Evolutionary conservation across 2,113 vertebrate genomes (phyloP), one percentile per base, ranked within the genome.

Genomic region (Sphaerodactylus townsendi): DNA sequence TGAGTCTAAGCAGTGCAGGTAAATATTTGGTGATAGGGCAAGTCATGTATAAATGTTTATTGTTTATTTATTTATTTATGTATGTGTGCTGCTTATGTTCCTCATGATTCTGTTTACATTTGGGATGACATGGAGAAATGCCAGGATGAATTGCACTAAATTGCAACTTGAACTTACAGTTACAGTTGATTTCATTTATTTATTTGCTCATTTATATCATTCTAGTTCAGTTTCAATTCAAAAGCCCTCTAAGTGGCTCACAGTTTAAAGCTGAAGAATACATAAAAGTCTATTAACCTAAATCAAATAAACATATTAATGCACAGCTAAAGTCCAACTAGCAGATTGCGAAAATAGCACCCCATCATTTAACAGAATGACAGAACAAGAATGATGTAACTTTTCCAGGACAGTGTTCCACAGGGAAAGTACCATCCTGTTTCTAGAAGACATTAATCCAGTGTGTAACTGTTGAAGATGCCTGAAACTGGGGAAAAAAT

Each of bases 11-110:
- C 19, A 84, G 75, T 88, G 79, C n/a, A 44, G 79, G 87, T 74
- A 86, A 66, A 88, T 88, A 15, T 82, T 44, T 87, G 80, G 73
- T 91, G 90, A 88, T 28, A 66, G 13, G 59, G 37, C 11, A 35
- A 70, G 66, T 35, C 25, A 62, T 4, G 8, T 37, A 28, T 11
- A 5, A 25, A 28, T 30, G 53, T 44, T 78, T 17, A 78, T 64
- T 28, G 62, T 25, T 21, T 44, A 5, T 44, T 44, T 44, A 23
- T 39, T n/a, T n/a, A n/a, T 17, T 44, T 25, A 14, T 25, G 10
- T 33, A 23, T 39, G 59, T 21, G 62, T n/a, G 35, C 6, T 30
- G 13, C 59, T 62, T 62, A 6, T 56, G 53, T 62, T 28, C 59
- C 59, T 25, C 59, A 62, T 62, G 23, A 62, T 59, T 19, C 59